Evolutionary conservation across 2,888 invertebrate genomes (phyloP), one percentile per base, ranked within the genome.

Genomic region (Hirtodrosophila cameraria): DNA sequence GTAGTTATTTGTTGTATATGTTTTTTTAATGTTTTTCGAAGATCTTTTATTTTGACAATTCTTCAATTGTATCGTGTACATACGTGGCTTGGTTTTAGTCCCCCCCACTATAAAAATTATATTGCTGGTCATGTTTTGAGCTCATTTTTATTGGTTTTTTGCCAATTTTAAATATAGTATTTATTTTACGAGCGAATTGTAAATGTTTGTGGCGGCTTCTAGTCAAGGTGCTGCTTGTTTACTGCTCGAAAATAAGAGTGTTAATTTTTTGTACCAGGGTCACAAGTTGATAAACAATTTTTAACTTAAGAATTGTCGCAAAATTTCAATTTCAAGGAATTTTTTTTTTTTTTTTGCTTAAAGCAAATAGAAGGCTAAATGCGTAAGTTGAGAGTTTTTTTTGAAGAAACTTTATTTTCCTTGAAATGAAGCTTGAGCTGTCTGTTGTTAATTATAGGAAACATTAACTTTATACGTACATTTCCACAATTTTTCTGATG

Each of bases 1-100:
- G 35, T 49, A 6, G 23, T 6, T 23, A 45, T 57, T 58, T 46
- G 52, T 58, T 61, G 16, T 48, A n/a, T n/a, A n/a, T 46, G 54
- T 54, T 61, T 35, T 49, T 66, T 58, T 55, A 49, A 66, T 59
- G 57, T 48, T 60, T 68, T 58, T 57, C 61, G 54, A 71, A 75
- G 57, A 73, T 59, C 49, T 65, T 70, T 81, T 71, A 75, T 65
- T 70, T 81, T 71, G 78, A 81, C 84, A 78, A 67, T 78, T 75
- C 59, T 73, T 78, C 78, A 82, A 82, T 86, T 86, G 85, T 86
- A 63, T 62, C 67, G 53, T 59, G 60, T 70, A 59, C 39, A 28
- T 36, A 42, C 42, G 28, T 48, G 28, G 35, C 48, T 6, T 42
- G 35, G 33, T 27, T 20, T 61, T 25, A 52, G 55, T 6, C 23